Evolutionary conservation across 2,113 vertebrate species (phyloP).

Genomic region (Cyphomyrus plagiostoma): DNA sequence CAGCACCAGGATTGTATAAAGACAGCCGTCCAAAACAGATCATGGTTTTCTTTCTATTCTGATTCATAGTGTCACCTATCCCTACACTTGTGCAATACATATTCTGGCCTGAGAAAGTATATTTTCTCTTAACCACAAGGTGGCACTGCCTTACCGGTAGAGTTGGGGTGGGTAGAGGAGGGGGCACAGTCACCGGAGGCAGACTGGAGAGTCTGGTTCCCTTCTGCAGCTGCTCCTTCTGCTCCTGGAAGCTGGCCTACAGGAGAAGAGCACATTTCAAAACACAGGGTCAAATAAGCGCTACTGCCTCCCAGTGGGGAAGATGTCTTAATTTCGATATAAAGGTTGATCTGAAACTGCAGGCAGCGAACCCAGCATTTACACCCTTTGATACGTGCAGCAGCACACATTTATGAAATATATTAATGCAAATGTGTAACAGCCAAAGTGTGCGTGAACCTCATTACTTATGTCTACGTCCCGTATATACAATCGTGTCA

Average conservation of each 20-base stretch:
- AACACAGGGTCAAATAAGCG: neutral
- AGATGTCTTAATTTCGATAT: neutral
- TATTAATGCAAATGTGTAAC: neutral
- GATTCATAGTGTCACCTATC: neutral
- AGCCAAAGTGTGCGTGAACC: neutral
- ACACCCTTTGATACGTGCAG: neutral
- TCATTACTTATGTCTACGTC: neutral
- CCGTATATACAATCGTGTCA: neutral
- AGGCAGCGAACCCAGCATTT: neutral
- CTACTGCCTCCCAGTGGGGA: neutral
- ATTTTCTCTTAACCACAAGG: constrained; percentile 7
- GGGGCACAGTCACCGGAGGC: constrained; percentile 27
- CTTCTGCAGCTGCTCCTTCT: constrained; percentile 54
- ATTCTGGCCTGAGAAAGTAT: neutral
- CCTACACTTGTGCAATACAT: neutral
- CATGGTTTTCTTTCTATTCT: neutral
- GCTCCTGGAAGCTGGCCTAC: constrained; percentile 68
- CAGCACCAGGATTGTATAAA: neutral
- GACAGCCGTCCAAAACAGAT: neutral
- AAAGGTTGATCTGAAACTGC: neutral
- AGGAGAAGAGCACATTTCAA: neutral
- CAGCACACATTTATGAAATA: neutral
- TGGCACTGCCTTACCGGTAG: constrained; percentile 50
- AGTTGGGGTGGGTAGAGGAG: constrained; percentile 33
- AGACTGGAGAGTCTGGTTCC: constrained; percentile 50